Base-by-base conservation (phyloP, 2,888 invertebrate genomes). In the Parasteatoda lunata region DNA sequence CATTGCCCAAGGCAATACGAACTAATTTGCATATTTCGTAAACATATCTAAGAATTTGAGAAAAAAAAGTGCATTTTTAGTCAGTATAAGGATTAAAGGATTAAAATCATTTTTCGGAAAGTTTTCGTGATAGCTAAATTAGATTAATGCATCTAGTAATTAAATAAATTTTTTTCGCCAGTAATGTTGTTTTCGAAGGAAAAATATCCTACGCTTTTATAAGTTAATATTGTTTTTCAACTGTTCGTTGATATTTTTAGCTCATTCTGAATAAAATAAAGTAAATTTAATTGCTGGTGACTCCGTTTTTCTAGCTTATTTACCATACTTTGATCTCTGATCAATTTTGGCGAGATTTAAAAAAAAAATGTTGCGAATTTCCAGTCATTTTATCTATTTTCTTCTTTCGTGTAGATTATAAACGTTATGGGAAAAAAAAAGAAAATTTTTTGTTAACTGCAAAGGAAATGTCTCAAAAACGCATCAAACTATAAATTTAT, bases 121-220 rank as follows among this genome's bases (percentile, higher is more conserved):
- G 73, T 79, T 84, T 84, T 78, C 54, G 69, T 73, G 59, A 75
- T 78, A 73, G 49, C 69, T 64, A 78, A 79, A 84, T 84, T 84
- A 84, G 73, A 84, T 84, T 84, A 84, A 84, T 84, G 73, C 75
- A 75, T 79, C 84, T 73, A 78, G 78, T 84, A 84, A 84, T 84
- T 84, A 84, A 78, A 84, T 84, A 84, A 84, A 73, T 47, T 66
- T 84, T 64, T 65, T 84, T 76, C 72, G 15, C 8, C 5, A 13
- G 52, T 54, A 8, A 77, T 49, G 52, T n/a, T 64, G 8, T 75
- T 64, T 45, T 59, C 72, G 80, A 30, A 6, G 52, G 73, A 78
- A 78, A 84, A 77, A 84, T 78, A 84, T 64, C 69, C 51, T 64
- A 68, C 52, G 65, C 69, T 66, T 64, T 15, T 72, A 72, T 48